phyloP scores from a whole-genome alignment of 37 sponge, comb jelly and placozoan genomes.

The Axinella damicornis region DNA sequence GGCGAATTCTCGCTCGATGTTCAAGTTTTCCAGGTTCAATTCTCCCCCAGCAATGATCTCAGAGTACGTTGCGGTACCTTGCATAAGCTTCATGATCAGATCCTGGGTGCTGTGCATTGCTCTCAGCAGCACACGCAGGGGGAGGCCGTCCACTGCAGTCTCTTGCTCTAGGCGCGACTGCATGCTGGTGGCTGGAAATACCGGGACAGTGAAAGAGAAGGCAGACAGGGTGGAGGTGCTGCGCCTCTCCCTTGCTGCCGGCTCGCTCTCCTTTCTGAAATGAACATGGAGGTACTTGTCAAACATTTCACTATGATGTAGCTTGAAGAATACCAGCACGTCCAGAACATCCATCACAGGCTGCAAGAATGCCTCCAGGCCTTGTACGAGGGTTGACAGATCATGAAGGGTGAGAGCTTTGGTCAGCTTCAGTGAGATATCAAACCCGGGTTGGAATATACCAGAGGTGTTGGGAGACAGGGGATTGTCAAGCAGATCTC shows the following conservation, averaged over 20 bases:
- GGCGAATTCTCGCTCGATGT: constrained; percentile 52
- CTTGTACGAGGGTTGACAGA: constrained; percentile 6
- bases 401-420: constrained; percentile 13
- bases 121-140: background rate
- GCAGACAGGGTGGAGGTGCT: background rate
- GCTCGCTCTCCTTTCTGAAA: constrained; percentile 21
- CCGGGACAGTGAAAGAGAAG: background rate
- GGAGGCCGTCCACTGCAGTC: background rate
- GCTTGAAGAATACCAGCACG: constrained; percentile 71
- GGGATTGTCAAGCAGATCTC: background rate
- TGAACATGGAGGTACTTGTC: constrained; percentile 51
- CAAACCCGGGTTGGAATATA: constrained; percentile 35
- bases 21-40: constrained; percentile 26
- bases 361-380: constrained; percentile 27
- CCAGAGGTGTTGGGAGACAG: constrained; percentile 20
- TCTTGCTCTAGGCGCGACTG: background rate
- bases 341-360: constrained; percentile 37
- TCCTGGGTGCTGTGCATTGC: constrained; percentile 13
- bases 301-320: constrained; percentile 72
- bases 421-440: constrained; percentile 25
- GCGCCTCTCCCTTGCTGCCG: background rate
- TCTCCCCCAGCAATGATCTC: constrained; percentile 65
- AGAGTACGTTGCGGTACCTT: constrained; percentile 61
- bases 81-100: constrained; percentile 44
- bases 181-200: background rate